phyloP scores from a whole-genome alignment of 2,113 vertebrate species.

The Cephalopterus ornatus region DNA sequence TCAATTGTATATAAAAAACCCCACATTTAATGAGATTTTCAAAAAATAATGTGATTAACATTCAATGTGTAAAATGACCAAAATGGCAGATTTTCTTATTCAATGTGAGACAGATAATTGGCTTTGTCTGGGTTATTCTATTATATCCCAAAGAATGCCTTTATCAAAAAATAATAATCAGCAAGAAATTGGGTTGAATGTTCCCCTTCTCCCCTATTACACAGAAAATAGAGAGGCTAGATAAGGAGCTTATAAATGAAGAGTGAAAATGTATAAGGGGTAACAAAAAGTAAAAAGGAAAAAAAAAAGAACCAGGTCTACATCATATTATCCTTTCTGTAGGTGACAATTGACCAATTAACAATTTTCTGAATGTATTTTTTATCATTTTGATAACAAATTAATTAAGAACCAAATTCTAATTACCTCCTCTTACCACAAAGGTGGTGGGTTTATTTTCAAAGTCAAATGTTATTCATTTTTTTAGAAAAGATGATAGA shows the following conservation, averaged over 20 bases:
- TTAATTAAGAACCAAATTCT: background rate
- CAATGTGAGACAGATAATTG: slow-evolving; percentile 33
- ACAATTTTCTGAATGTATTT: background rate
- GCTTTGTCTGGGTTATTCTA: slow-evolving; percentile 12
- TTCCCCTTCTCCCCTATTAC: slow-evolving; percentile 15
- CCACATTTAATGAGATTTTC: background rate
- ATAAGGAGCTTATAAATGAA: background rate
- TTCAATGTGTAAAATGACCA: background rate
- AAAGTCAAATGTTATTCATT: background rate
- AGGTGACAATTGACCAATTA: background rate
- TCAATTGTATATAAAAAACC: background rate
- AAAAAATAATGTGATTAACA: slow-evolving; percentile 9
- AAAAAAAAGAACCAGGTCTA: background rate
- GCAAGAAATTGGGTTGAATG: slow-evolving; percentile 24
- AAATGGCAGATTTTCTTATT: slow-evolving; percentile 23
- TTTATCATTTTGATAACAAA: background rate
- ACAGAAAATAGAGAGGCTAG: background rate
- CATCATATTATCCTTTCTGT: background rate
- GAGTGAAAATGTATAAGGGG: background rate
- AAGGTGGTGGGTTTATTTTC: background rate
- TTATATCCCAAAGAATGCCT: slow-evolving; percentile 28
- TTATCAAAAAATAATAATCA: slow-evolving; percentile 45
- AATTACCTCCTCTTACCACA: background rate
- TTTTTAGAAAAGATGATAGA: background rate
- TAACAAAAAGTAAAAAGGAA: background rate